phyloP scores from a whole-genome alignment of 2,888 invertebrate species.

The Ramazzottius varieornatus region DNA sequence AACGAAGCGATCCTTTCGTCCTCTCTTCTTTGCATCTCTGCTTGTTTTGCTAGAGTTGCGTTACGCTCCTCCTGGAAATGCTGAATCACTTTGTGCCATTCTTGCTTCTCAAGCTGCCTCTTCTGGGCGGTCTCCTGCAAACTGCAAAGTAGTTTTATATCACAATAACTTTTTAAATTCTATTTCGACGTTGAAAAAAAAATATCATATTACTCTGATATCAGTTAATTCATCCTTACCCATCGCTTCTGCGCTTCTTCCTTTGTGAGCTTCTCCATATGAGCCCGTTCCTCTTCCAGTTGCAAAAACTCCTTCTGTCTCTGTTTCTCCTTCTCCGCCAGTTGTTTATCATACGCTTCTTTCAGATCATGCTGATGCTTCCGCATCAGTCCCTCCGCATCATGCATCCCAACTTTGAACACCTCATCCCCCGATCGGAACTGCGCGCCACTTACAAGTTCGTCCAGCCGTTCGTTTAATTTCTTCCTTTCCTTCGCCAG shows the following conservation, averaged over 20 bases:
- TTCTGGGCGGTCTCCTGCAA: background rate
- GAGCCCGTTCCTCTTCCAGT: background rate
- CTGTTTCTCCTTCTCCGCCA: background rate
- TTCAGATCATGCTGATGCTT: background rate
- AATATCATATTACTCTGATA: no score
- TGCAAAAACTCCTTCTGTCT: background rate
- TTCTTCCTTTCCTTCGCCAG: background rate
- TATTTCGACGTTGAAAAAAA: no score
- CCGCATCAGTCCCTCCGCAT: background rate
- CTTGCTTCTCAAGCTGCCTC: background rate
- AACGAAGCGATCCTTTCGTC: background rate
- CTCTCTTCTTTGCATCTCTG: background rate
- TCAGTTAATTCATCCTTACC: background rate
- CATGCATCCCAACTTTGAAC: background rate
- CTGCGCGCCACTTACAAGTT: background rate
- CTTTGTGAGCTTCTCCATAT: background rate
- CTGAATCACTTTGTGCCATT: background rate
- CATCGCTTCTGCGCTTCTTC: background rate
- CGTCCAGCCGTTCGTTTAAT: background rate
- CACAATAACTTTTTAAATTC: no score
- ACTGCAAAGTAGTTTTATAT: no score
- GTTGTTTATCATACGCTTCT: background rate
- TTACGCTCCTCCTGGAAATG: background rate
- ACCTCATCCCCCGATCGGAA: background rate
- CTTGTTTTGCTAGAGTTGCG: background rate